Evolutionary conservation across 2,888 invertebrate species (phyloP).

Genomic region (Nowickia ferox): DNA sequence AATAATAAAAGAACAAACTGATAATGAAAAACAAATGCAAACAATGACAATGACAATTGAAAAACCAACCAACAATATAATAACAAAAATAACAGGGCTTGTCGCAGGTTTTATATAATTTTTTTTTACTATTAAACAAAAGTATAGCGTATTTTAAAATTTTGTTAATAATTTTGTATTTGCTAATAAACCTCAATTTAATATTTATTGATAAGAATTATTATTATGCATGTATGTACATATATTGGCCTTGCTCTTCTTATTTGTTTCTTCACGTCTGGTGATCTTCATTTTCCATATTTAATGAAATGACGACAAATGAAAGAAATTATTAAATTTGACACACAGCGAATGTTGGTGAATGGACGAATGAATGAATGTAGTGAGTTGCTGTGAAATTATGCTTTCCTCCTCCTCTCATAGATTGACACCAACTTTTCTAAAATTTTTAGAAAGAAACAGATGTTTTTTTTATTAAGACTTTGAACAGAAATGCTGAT

Average conservation of each 20-base stretch:
- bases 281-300: background rate
- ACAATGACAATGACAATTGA: background rate
- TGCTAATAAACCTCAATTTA: constrained; percentile 19
- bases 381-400: constrained; percentile 23
- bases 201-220: background rate
- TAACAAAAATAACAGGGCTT: constrained; percentile 12
- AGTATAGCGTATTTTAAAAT: constrained; percentile 23
- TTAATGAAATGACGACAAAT: constrained; percentile 56
- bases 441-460: constrained; percentile 24
- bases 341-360: constrained; percentile 25
- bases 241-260: background rate
- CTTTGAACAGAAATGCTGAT: constrained; percentile 44
- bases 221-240: background rate
- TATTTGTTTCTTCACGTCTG: background rate
- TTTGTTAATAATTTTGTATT: constrained; percentile 8
- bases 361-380: constrained; percentile 4
- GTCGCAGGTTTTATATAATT: background rate
- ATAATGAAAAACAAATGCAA: background rate
- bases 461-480: constrained; percentile 45
- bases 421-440: background rate
- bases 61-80: background rate
- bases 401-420: constrained; percentile 35
- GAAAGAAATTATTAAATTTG: constrained; percentile 60
- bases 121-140: background rate
- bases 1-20: background rate